Conservation (phyloP, 2,797 vertebrate genomes). For the Myotis vivesi region DNA sequence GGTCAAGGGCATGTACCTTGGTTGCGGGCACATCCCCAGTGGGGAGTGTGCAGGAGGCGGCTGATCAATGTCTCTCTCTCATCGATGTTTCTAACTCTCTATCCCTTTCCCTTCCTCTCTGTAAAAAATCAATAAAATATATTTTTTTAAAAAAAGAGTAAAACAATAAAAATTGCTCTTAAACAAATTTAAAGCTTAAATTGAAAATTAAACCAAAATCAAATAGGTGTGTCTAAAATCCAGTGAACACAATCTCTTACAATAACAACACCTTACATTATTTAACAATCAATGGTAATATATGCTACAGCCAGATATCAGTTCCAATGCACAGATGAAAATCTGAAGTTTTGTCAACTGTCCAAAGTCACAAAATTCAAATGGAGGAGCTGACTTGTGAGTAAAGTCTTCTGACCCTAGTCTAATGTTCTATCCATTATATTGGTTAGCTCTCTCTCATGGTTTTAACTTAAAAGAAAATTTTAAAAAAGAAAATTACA, state of each 20-base stretch:
- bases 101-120: too few species aligned
- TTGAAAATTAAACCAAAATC: conserved; percentile 26
- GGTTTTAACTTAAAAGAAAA: background rate
- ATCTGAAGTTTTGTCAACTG: background rate
- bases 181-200: conserved; percentile 26
- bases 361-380: background rate
- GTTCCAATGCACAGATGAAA: background rate
- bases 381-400: background rate
- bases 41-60: too few species aligned
- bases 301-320: background rate
- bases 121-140: too few species aligned
- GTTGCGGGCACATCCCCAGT: too few species aligned
- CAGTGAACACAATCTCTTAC: background rate
- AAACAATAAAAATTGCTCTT: background rate
- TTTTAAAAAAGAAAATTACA: background rate
- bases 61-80: too few species aligned
- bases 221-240: background rate
- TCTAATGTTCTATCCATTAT: background rate
- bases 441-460: background rate
- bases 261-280: background rate
- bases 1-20: too few species aligned
- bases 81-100: too few species aligned
- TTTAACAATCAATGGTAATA: background rate
- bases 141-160: background rate
- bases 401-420: background rate